Evolutionary conservation across 2,888 invertebrate species (phyloP).

Genomic region (Dysmachus trigonus): DNA sequence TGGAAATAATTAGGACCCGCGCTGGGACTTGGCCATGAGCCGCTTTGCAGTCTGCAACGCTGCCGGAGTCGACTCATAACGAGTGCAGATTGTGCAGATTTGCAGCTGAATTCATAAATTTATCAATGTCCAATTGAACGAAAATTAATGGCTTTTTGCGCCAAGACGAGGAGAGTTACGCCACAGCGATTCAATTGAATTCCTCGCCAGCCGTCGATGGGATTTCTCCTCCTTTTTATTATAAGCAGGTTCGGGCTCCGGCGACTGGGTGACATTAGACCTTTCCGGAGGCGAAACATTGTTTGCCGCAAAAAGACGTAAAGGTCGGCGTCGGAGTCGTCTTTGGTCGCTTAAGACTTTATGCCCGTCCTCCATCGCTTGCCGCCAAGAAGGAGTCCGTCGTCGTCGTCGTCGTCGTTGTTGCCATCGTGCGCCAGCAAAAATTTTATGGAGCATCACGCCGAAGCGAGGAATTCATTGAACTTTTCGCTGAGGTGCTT

Average conservation of each 20-base stretch:
- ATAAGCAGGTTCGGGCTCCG: not conserved
- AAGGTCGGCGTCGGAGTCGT: not conserved
- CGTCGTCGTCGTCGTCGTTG: not conserved
- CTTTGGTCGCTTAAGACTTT: not conserved
- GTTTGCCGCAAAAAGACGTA: not conserved
- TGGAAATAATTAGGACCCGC: not conserved
- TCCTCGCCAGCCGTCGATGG: not conserved
- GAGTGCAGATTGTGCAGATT: not conserved
- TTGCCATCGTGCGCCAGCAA: not conserved
- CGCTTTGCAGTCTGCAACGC: not conserved
- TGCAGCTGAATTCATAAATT: not conserved
- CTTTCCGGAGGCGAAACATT: constrained; percentile 6
- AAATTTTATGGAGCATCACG: constrained; percentile 16
- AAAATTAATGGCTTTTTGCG: not conserved
- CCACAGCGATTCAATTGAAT: not conserved
- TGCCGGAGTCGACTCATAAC: not conserved
- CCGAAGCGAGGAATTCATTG: constrained; percentile 1
- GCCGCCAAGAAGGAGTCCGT: not conserved
- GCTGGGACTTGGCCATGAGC: not conserved
- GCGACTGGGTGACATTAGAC: constrained; percentile 8
- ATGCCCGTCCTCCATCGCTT: not conserved
- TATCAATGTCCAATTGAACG: not conserved
- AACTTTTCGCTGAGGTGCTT: not conserved
- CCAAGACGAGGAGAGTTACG: not conserved
- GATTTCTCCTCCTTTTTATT: not conserved